Evolutionary conservation across 1,140 invertebrate genomes (phyloP), one percentile per base, ranked within the genome.

Genomic region (Drosophila nannoptera): DNA sequence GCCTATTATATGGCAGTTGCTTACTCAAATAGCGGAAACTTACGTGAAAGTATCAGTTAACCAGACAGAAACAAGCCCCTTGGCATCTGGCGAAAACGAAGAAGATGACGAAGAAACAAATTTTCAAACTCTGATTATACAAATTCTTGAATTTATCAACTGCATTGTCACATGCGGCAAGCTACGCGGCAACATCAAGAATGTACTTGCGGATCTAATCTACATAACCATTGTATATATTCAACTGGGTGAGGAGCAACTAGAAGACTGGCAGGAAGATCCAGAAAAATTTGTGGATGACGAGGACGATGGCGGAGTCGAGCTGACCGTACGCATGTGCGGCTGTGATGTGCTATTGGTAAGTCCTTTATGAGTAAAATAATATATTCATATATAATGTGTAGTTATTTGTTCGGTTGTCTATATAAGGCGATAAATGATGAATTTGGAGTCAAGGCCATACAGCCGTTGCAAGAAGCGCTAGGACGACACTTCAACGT

Each of bases 261-360:
- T 94, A 48, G 91, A 93, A 77, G 83, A 91, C 35, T 96, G 95
- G 95, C 92, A 91, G 36, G 91, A 90, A 32, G 94, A 94, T 91
- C 93, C 94, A 0, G 93, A 94, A 78, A 92, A 93, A 73, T 96
- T 95, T 90, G 93, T 95, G 5, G 94, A 95, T 74, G 94, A 96
- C 82, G 95, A 96, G 80, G 94, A 95, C 81, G 93, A 95, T 62
- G 92, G 93, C 53, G 92, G 91, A 2, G 94, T 92, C 49, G 92
- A 92, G 5, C 94, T 94, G 68, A 94, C 94, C 22, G 93, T 96
- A n/a, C 90, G 95, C 56, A 93, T 95, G 65, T 94, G 94, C 7
- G 94, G 94, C 6, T 93, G 94, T 60, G 95, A 96, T 89, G 90
- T 95, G 4, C 75, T 95, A 6, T 74, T 91, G 83, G 87, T 89